phyloP scores from a whole-genome alignment of 2,797 vertebrate genomes.

The Trematomus bernacchii region DNA sequence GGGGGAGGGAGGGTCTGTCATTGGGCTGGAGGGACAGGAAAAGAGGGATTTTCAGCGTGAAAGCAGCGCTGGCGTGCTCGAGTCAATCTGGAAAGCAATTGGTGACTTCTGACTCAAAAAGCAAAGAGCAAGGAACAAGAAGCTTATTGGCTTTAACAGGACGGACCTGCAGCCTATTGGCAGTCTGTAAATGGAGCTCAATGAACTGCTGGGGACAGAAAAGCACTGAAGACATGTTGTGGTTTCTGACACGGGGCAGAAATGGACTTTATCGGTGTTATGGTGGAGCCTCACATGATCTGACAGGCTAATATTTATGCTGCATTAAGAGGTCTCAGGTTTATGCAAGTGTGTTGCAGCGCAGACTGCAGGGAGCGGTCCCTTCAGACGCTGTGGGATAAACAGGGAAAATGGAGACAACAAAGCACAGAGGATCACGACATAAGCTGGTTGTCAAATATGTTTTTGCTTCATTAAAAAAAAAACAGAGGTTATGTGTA shows the following conservation, averaged over 20 bases:
- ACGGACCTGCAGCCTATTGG: constrained; percentile 41
- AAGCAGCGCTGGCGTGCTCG: constrained; percentile 50
- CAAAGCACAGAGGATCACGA: constrained; percentile 28
- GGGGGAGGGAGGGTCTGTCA: constrained; percentile 75
- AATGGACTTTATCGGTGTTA: constrained; percentile 14
- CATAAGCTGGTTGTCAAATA: constrained; percentile 16
- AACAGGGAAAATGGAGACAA: constrained; percentile 41
- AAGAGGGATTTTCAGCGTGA: constrained; percentile 58
- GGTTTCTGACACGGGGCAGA: constrained; percentile 13
- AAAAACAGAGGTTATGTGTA: no score
- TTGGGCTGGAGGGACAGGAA: constrained; percentile 55
- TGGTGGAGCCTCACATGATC: constrained; percentile 31
- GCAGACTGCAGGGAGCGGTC: constrained; percentile 47
- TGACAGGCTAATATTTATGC: constrained; percentile 53
- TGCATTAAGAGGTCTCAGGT: constrained; percentile 58
- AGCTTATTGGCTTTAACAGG: constrained; percentile 63
- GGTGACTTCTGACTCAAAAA: constrained; percentile 55
- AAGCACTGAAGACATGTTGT: constrained; percentile 4
- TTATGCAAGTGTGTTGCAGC: constrained; percentile 34
- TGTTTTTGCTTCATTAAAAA: background rate
- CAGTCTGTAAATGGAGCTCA: constrained; percentile 47
- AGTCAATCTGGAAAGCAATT: constrained; percentile 60
- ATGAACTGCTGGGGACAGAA: constrained; percentile 32
- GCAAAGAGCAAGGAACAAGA: constrained; percentile 58
- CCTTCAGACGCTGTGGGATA: constrained; percentile 28